Evolutionary conservation across 1,140 invertebrate species (phyloP).

Genomic region (Rhizoglyphus robini): DNA sequence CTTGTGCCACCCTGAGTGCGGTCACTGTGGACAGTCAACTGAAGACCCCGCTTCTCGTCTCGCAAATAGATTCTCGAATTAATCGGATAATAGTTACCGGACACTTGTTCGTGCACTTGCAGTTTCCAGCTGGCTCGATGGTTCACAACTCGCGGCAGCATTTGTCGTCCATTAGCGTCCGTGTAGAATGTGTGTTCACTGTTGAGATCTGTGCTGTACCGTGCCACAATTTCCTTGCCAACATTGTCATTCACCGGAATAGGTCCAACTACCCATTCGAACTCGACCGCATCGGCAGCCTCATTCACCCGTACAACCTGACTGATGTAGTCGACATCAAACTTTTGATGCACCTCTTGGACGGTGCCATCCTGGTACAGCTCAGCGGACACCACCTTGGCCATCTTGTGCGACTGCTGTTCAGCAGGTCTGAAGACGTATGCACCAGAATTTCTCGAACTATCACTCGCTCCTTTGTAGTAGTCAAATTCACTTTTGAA

Average conservation of each 20-base stretch:
- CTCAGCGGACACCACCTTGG: constrained; percentile 49
- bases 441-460: constrained; percentile 34
- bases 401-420: constrained; percentile 20
- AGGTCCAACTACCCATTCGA: constrained; percentile 86
- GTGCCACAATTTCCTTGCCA: constrained; percentile 40
- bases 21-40: constrained; percentile 53
- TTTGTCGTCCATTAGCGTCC: constrained; percentile 44
- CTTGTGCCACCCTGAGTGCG: constrained; percentile 72
- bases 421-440: constrained; percentile 37
- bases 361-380: constrained; percentile 65
- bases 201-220: constrained; percentile 34
- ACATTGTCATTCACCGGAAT: constrained; percentile 50
- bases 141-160: constrained; percentile 50
- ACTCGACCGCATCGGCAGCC: constrained; percentile 49
- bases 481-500: constrained; percentile 14
- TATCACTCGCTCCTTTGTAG: constrained; percentile 14
- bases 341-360: constrained; percentile 63
- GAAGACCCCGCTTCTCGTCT: constrained; percentile 23
- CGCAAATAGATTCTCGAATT: constrained; percentile 55
- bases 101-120: constrained; percentile 46
- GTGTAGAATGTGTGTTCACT: constrained; percentile 38
- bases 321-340: constrained; percentile 59
- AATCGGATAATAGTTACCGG: constrained; percentile 87
- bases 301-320: constrained; percentile 65
- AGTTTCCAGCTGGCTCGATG: constrained; percentile 56